Evolutionary conservation across 1,140 invertebrate species (phyloP).

Genomic region (Magallana ariakensis): DNA sequence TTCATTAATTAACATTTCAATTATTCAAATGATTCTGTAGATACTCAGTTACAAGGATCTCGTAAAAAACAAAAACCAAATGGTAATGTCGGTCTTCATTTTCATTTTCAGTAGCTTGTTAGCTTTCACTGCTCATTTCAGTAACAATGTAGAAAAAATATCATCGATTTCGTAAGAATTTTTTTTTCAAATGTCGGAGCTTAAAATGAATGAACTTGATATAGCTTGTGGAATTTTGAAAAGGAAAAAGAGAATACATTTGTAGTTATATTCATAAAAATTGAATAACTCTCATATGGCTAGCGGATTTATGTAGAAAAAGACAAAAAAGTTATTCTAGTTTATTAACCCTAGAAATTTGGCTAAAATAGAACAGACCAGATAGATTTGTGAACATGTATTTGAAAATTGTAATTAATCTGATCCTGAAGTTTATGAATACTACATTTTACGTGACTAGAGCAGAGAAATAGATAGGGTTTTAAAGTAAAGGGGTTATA

Average conservation of each 20-base stretch:
- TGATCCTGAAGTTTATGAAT: too few species aligned
- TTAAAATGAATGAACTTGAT: neutral
- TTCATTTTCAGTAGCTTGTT: conserved; percentile 3
- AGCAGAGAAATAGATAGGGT: too few species aligned
- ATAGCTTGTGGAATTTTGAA: neutral
- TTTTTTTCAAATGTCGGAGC: neutral
- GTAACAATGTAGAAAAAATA: neutral
- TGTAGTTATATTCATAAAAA: too few species aligned
- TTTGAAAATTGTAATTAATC: too few species aligned
- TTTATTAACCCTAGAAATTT: too few species aligned
- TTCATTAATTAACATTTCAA: neutral
- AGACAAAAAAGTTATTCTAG: too few species aligned
- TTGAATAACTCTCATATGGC: too few species aligned
- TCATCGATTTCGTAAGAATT: neutral
- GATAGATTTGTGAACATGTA: too few species aligned
- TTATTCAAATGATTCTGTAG: conserved; percentile 13
- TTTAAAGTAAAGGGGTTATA: too few species aligned
- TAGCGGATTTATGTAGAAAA: too few species aligned
- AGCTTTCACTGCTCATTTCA: conserved; percentile 10
- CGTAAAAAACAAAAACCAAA: conserved; percentile 2
- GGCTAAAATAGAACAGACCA: too few species aligned
- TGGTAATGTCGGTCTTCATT: neutral
- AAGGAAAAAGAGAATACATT: neutral
- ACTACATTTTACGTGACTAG: too few species aligned
- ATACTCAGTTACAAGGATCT: conserved; percentile 30